Percentiles rank a stretch among this genome's conserved stretches.
phyloP scores from a whole-genome alignment of 2,888 invertebrate species.

The Ferdinandea cuprea region DNA sequence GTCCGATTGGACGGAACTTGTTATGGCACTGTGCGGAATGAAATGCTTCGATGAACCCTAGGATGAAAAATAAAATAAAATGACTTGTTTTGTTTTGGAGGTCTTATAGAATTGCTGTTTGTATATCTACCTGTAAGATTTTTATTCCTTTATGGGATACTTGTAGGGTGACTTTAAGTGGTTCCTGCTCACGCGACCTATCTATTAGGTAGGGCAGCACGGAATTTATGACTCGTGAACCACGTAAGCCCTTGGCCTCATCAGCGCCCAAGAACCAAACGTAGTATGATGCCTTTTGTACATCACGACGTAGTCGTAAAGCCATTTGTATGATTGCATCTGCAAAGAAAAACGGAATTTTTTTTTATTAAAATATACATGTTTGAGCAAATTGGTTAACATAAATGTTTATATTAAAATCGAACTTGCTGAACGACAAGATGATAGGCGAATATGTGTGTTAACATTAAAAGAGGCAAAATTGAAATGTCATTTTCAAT shows the following conservation, averaged over 20 bases:
- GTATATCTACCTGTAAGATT: slow-evolving; percentile 89
- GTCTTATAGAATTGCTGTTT: background rate
- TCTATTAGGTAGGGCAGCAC: slow-evolving; percentile 93
- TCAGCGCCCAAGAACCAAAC: slow-evolving; percentile 98
- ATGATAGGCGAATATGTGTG: too few relatives aligned
- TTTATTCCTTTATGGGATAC: slow-evolving; percentile 96
- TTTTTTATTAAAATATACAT: too few relatives aligned
- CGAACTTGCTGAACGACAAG: too few relatives aligned
- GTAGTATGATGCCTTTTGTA: slow-evolving; percentile 95
- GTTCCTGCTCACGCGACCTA: slow-evolving; percentile 92
- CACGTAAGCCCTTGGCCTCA: slow-evolving; percentile 94
- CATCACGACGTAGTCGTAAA: slow-evolving; percentile 91
- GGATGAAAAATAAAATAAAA: slow-evolving; percentile 37
- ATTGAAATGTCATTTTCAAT: too few relatives aligned
- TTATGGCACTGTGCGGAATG: slow-evolving; percentile 96
- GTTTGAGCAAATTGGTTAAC: too few relatives aligned
- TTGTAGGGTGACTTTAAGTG: slow-evolving; percentile 95
- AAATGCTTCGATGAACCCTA: slow-evolving; percentile 92
- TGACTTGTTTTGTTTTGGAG: background rate
- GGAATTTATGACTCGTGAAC: slow-evolving; percentile 93
- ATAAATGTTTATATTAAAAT: too few relatives aligned
- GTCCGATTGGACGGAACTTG: slow-evolving; percentile 94
- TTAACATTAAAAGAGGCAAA: too few relatives aligned
- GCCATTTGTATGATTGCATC: slow-evolving; percentile 85
- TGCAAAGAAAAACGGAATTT: slow-evolving; percentile 24